These are phyloP conservation scores for Drosophila auraria DNA, from an alignment of 1,140 invertebrate genomes.

Conservation along the genomic window DNA sequence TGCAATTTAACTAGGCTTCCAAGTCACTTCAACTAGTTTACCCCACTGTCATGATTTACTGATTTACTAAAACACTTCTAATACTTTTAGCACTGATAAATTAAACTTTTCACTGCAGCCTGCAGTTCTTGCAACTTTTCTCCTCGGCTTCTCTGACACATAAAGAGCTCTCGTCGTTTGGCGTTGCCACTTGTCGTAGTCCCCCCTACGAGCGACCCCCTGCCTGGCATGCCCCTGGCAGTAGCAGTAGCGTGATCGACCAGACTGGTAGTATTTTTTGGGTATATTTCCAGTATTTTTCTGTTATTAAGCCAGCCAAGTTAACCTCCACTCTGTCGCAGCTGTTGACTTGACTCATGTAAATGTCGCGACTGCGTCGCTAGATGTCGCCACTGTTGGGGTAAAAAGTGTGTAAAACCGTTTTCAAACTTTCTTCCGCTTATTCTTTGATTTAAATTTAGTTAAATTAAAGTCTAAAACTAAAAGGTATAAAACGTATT, in stretches of 20 bases:
- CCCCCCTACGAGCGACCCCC: background rate
- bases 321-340: background rate
- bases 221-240: background rate
- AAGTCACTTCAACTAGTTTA: background rate
- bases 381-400: too few relatives aligned
- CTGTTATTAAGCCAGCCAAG: background rate
- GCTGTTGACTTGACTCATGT: too few relatives aligned
- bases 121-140: background rate
- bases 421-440: too few relatives aligned
- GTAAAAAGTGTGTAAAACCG: too few relatives aligned
- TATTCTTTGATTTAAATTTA: too few relatives aligned
- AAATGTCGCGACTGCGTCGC: too few relatives aligned
- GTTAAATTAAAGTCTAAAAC: background rate
- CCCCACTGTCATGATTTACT: background rate
- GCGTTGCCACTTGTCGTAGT: background rate
- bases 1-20: background rate
- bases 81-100: background rate
- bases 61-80: background rate
- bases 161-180: background rate
- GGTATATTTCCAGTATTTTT: slow-evolving; percentile 1
- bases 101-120: background rate
- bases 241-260: background rate
- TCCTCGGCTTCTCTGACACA: background rate
- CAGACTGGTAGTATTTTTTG: background rate
- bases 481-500: slow-evolving; percentile 31